Conservation (phyloP, 2,797 vertebrate genomes). For the Podarcis siculus region DNA sequence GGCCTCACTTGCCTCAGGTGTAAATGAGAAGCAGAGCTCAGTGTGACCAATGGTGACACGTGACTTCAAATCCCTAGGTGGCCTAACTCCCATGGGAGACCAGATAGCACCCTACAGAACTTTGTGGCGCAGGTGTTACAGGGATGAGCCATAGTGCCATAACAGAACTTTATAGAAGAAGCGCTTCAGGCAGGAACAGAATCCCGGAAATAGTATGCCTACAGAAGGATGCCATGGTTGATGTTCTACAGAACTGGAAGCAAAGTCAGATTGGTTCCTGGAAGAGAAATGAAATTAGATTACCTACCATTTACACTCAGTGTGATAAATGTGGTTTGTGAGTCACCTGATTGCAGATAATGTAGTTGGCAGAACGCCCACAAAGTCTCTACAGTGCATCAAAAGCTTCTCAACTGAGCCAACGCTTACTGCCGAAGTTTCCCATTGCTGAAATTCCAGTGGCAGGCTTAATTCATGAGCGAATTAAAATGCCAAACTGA, state of each 20-base stretch:
- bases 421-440: background rate
- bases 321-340: background rate
- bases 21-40: background rate
- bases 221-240: background rate
- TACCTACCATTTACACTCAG: background rate
- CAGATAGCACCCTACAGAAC: background rate
- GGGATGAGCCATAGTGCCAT: too few species aligned
- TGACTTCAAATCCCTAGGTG: background rate
- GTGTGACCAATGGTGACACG: background rate
- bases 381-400: background rate
- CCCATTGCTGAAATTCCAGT: background rate
- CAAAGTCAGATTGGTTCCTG: background rate
- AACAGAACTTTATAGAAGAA: background rate
- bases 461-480: background rate
- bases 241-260: background rate
- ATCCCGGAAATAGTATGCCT: background rate
- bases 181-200: background rate
- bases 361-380: background rate
- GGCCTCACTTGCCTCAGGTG: background rate
- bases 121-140: background rate
- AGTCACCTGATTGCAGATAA: slow-evolving; percentile 1
- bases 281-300: slow-evolving; percentile 3
- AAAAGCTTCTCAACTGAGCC: background rate
- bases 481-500: background rate
- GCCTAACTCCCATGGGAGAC: background rate